phyloP scores from a whole-genome alignment of 30 jellyfish, hydroid and myxozoan genomes.

The Aurelia aurita region DNA sequence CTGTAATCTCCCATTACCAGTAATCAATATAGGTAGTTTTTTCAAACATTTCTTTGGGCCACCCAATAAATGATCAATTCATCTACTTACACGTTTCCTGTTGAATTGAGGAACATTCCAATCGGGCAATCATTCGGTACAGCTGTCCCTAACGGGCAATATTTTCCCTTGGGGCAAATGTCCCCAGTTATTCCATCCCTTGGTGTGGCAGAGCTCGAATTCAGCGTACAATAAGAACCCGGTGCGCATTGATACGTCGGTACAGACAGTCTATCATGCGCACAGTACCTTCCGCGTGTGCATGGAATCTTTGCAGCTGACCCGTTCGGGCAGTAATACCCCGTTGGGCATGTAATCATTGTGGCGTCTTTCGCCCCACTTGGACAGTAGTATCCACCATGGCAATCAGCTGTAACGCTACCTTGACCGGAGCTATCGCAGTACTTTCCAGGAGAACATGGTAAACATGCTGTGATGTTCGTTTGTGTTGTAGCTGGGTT shows the following conservation, averaged over 20 bases:
- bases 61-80: too few species aligned
- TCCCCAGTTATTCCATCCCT: constrained; percentile 91
- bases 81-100: constrained; percentile 89
- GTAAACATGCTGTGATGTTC: constrained; percentile 79
- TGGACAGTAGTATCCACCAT: constrained; percentile 97
- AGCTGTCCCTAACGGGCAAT: constrained; percentile 90
- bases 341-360: constrained; percentile 79
- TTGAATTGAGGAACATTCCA: constrained; percentile 90
- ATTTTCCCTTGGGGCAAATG: constrained; percentile 90
- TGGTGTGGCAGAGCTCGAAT: constrained; percentile 86
- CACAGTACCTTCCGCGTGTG: constrained; percentile 92
- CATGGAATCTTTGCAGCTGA: constrained; percentile 77
- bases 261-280: constrained; percentile 71
- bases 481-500: constrained; percentile 78
- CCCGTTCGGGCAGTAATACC: constrained; percentile 94
- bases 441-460: constrained; percentile 92
- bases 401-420: constrained; percentile 73
- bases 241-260: constrained; percentile 91
- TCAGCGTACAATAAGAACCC: constrained; percentile 87
- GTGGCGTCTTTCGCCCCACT: constrained; percentile 88
- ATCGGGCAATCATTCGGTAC: constrained; percentile 85
- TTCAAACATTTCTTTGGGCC: too few species aligned
- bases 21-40: too few species aligned
- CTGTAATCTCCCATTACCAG: too few species aligned
- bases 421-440: constrained; percentile 89